Conservation (phyloP, 1,140 invertebrate species). For the Scylla paramamosain region DNA sequence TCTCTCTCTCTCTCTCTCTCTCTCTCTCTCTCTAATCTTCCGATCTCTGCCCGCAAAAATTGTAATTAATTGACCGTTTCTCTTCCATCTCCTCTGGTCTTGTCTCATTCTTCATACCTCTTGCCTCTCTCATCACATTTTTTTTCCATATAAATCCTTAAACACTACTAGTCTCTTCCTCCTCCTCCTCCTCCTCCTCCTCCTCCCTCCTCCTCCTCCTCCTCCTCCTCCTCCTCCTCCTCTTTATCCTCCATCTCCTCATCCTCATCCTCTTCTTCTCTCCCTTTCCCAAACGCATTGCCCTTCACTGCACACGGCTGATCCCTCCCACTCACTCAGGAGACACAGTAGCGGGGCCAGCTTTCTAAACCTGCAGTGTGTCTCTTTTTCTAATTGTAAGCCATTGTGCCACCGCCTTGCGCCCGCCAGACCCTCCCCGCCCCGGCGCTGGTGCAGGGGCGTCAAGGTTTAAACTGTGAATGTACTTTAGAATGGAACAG, state of each 20-base stretch:
- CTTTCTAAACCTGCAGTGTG: neutral
- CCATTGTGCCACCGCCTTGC: neutral
- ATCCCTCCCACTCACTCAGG: neutral
- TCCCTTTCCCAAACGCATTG: neutral
- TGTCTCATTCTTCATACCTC: too few species aligned
- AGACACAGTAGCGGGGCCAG: neutral
- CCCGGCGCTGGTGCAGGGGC: neutral
- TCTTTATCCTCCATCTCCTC: neutral
- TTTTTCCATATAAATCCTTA: too few species aligned
- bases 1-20: slow-evolving; percentile 29
- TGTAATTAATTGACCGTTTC: too few species aligned
- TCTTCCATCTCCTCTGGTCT: too few species aligned
- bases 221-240: slow-evolving; percentile 28
- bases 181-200: too few species aligned
- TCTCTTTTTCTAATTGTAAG: neutral
- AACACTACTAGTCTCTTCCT: too few species aligned
- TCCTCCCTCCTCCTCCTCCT: neutral
- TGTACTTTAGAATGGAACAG: neutral
- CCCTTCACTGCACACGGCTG: neutral
- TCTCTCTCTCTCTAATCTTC: slow-evolving; percentile 27
- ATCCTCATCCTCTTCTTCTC: too few species aligned
- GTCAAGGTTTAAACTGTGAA: neutral
- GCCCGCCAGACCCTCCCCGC: neutral
- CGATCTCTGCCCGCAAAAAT: neutral
- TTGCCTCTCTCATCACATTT: too few species aligned